These are phyloP conservation scores for Augochlora pura DNA, from an alignment of 1,140 invertebrate genomes.

Conservation along the genomic window DNA sequence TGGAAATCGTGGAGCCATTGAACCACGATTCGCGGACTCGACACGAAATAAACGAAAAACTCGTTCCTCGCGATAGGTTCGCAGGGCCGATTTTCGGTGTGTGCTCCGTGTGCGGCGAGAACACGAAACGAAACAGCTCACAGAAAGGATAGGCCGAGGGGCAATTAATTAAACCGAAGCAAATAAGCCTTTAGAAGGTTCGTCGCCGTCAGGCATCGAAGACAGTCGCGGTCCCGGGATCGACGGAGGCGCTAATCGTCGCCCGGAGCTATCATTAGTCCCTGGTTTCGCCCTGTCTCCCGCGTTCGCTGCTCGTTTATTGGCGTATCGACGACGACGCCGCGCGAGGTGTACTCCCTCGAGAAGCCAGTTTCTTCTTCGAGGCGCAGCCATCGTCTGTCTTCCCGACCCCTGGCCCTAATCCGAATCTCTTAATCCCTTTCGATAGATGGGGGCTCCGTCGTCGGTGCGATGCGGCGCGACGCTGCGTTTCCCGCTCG, in stretches of 20 bases:
- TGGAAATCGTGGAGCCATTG: too few species aligned
- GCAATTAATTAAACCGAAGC: conserved; percentile 63
- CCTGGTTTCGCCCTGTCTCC: conserved; percentile 49
- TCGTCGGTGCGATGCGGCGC: too few species aligned
- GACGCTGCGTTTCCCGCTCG: too few species aligned
- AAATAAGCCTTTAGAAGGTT: conserved; percentile 63
- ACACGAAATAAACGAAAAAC: not conserved
- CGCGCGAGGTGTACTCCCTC: not conserved
- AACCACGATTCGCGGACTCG: too few species aligned
- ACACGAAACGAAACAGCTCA: not conserved
- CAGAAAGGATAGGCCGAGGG: conserved; percentile 54
- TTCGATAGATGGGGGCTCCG: too few species aligned
- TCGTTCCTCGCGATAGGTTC: conserved; percentile 11
- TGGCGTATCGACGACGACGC: conserved; percentile 36
- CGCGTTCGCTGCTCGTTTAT: conserved; percentile 37
- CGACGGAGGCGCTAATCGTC: conserved; percentile 58
- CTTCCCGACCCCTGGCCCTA: too few species aligned
- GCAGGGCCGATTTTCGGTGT: conserved; percentile 37
- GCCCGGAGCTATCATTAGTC: conserved; percentile 60
- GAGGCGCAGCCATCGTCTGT: not conserved
- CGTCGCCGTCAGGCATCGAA: conserved; percentile 57
- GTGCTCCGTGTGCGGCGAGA: not conserved
- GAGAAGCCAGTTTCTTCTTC: conserved; percentile 1
- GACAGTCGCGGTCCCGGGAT: conserved; percentile 46
- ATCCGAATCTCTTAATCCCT: too few species aligned